Conservation (phyloP, 2,888 invertebrate genomes). For the Icerya purchasi region DNA sequence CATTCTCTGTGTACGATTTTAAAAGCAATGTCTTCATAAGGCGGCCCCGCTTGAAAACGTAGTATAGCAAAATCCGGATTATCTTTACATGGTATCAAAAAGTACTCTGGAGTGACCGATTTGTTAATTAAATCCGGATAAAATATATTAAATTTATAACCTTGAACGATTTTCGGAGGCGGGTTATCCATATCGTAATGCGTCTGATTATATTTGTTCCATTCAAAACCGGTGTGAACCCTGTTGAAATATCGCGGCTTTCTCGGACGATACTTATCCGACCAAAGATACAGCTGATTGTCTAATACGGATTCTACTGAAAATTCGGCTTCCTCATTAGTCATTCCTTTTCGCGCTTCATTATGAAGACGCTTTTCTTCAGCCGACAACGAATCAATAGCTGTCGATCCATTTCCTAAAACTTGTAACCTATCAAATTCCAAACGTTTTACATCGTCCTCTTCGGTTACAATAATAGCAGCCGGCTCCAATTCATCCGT, state of each 20-base stretch:
- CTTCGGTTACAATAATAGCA: slow-evolving; percentile 50
- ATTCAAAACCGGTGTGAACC: slow-evolving; percentile 93
- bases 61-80: slow-evolving; percentile 88
- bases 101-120: slow-evolving; percentile 75
- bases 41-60: slow-evolving; percentile 92
- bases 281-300: slow-evolving; percentile 77
- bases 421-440: slow-evolving; percentile 48
- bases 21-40: slow-evolving; percentile 97
- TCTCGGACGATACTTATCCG: slow-evolving; percentile 91
- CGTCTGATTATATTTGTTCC: slow-evolving; percentile 99
- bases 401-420: slow-evolving; percentile 34
- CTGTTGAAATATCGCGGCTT: slow-evolving; percentile 96
- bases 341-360: slow-evolving; percentile 67
- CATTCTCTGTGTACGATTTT: slow-evolving; percentile 98
- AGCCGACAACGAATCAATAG: slow-evolving; percentile 31
- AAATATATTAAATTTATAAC: slow-evolving; percentile 99
- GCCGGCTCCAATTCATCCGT: slow-evolving; percentile 45
- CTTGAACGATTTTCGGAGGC: slow-evolving; percentile 98
- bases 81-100: slow-evolving; percentile 68
- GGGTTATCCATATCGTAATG: slow-evolving; percentile 99
- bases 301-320: slow-evolving; percentile 73
- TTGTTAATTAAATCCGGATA: slow-evolving; percentile 97
- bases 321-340: slow-evolving; percentile 71
- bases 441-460: slow-evolving; percentile 51
- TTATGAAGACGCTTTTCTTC: slow-evolving; percentile 43